phyloP scores from a whole-genome alignment of 2,113 vertebrate genomes.

The Oryctolagus cuniculus region DNA sequence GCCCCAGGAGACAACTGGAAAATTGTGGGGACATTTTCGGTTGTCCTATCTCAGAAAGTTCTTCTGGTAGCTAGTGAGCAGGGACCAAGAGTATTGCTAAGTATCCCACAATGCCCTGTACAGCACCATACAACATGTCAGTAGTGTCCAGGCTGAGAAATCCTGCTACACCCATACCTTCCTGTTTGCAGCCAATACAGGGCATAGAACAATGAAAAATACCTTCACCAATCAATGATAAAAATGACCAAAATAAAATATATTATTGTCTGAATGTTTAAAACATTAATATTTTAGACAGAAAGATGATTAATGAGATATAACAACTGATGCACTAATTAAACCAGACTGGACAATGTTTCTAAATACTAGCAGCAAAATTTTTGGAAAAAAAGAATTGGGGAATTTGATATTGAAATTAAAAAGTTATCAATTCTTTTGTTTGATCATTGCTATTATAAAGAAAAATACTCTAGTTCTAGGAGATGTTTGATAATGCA shows the following conservation, averaged over 20 bases:
- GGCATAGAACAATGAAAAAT: not conserved
- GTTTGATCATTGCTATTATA: not conserved
- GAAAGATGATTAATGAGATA: not conserved
- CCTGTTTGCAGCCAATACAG: not conserved
- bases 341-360: not conserved
- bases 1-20: not conserved
- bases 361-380: not conserved
- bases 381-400: not conserved
- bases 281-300: not conserved
- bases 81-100: not conserved
- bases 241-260: not conserved
- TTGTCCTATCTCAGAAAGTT: not conserved
- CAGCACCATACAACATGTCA: not conserved
- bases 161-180: not conserved
- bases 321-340: too few species aligned
- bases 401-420: not conserved
- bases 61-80: not conserved
- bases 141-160: not conserved
- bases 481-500: not conserved
- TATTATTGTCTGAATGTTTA: not conserved
- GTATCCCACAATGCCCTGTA: not conserved
- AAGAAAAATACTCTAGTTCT: not conserved
- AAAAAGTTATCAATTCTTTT: not conserved
- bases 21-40: not conserved
- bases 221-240: not conserved